Base-by-base conservation (phyloP, 2,113 vertebrate species). In the Aphyosemion australe region DNA sequence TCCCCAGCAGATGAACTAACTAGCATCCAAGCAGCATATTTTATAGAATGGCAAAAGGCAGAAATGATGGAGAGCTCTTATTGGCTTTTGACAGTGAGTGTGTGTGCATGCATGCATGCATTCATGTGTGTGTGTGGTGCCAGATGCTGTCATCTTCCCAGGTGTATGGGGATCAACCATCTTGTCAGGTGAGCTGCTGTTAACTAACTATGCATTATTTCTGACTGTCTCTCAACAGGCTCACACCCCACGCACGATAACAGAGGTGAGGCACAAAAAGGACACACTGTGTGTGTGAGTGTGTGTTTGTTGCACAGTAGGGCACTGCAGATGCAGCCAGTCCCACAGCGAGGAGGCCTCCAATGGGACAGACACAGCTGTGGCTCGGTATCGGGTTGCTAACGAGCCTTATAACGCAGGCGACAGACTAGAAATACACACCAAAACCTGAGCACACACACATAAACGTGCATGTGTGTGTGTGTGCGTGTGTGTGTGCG, bases 291-390 rank as follows among this genome's bases (percentile, higher is more conserved):
- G 62, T 69, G 58, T 71, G 51, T 65, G 65, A 60, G 50, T 37
- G 49, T 65, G 68, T 68, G 76, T 52, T 66, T 20, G 73, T 51
- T 42, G 37, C 59, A 43, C 76, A 85, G 86, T 83, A 74, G 78
- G 84, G 84, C 50, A 8, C 78, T 84, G 70, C 88, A 91, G 89
- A 90, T 89, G 87, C 76, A 82, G 59, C 50, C 66, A 61, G 82
- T 90, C 87, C 88, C 90, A 86, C 64, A 57, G 79, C 82, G 87
- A 79, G 72, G 69, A 81, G 69, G 68, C 69, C 75, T 91, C 89
- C 88, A 21, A 73, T 84, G 90, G 89, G 88, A 90, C 76, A 78
- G 60, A 74, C 80, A 85, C 90, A 90, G 89, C 89, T 91, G 87
- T 88, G 85, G 80, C 84, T 70, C 65, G 71, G 85, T 84, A 84